Conservation (phyloP, 2,797 vertebrate genomes). For the Clarias pachynema region DNA sequence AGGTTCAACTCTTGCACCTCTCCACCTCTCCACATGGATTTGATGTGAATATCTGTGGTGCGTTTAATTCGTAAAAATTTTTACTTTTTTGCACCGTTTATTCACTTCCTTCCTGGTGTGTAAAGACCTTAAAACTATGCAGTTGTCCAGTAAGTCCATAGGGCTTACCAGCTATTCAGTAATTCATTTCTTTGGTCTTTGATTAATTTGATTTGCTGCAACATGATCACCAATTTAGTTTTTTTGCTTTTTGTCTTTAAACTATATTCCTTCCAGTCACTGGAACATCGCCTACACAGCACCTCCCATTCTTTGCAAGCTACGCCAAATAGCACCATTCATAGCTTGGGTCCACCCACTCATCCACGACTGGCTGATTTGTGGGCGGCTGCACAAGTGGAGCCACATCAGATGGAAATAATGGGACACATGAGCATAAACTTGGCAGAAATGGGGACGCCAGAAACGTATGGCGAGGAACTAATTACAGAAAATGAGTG, state of each 20-base stretch:
- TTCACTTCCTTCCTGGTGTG: too few relatives aligned
- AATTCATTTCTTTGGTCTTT: not conserved
- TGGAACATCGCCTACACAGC: slow-evolving; percentile 75
- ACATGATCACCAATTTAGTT: too few relatives aligned
- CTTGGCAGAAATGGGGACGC: slow-evolving; percentile 75
- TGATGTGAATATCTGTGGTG: too few relatives aligned
- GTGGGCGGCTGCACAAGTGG: slow-evolving; percentile 80
- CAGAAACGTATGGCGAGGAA: slow-evolving; percentile 75
- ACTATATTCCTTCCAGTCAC: slow-evolving; percentile 58
- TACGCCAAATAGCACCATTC: slow-evolving; percentile 81
- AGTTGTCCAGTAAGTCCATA: not conserved
- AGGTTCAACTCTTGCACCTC: too few relatives aligned
- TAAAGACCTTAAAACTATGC: too few relatives aligned
- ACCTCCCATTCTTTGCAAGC: slow-evolving; percentile 78
- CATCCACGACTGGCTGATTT: slow-evolving; percentile 84
- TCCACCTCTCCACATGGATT: too few relatives aligned
- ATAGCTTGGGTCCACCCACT: slow-evolving; percentile 76
- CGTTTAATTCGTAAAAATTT: too few relatives aligned
- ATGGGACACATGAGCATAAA: slow-evolving; percentile 78
- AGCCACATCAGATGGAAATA: slow-evolving; percentile 79
- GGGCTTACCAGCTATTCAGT: not conserved
- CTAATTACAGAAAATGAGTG: slow-evolving; percentile 75
- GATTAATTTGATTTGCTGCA: not conserved
- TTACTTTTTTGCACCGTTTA: too few relatives aligned
- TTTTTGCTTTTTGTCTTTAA: not conserved